Conservation (phyloP, 2,888 invertebrate species). For the Mechanitis mazaeus region DNA sequence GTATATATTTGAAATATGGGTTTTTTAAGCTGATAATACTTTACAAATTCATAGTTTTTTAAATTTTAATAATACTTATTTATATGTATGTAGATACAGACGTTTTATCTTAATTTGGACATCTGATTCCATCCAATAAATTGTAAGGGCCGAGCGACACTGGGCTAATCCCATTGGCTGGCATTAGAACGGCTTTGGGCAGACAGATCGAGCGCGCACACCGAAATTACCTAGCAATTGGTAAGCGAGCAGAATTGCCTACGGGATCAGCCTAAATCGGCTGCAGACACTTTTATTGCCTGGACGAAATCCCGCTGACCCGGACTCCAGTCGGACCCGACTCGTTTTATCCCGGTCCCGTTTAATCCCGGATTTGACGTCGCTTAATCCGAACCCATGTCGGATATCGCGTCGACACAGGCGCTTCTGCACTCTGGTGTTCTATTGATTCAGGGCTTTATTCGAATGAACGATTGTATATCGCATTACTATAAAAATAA, state of each 20-base stretch:
- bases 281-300: constrained; percentile 78
- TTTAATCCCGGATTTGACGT: constrained; percentile 77
- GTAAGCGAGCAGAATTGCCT: constrained; percentile 70
- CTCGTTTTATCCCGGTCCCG: constrained; percentile 68
- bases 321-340: constrained; percentile 64
- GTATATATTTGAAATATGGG: too few relatives aligned
- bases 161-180: constrained; percentile 73
- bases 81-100: constrained; percentile 3
- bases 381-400: constrained; percentile 81
- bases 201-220: constrained; percentile 73
- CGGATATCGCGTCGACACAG: constrained; percentile 79
- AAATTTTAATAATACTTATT: constrained; percentile 1
- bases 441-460: constrained; percentile 67
- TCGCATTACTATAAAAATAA: constrained; percentile 40
- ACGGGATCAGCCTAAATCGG: constrained; percentile 74
- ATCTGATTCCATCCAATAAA: constrained; percentile 67
- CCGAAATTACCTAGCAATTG: constrained; percentile 76
- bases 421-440: constrained; percentile 58
- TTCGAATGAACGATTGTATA: constrained; percentile 18
- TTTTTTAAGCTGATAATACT: too few relatives aligned
- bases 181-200: constrained; percentile 73
- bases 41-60: too few relatives aligned
- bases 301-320: constrained; percentile 72
- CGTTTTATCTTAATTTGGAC: constrained; percentile 43
- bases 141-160: constrained; percentile 65